These are phyloP conservation scores for Holcopasites calliopsidis DNA, from an alignment of 1,140 invertebrate species.

Conservation along the genomic window DNA sequence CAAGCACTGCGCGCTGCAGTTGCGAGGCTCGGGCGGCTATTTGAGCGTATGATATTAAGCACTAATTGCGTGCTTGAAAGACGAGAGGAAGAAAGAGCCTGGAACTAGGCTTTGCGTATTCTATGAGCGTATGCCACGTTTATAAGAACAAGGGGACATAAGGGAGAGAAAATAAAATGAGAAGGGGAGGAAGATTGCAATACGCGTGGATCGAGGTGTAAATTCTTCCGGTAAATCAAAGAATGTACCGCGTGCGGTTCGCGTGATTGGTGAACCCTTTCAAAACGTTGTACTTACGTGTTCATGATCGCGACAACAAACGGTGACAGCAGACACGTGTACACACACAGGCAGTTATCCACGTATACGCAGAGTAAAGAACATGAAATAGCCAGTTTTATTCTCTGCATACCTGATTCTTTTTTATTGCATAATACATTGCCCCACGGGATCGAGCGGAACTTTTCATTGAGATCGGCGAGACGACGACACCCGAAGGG, in stretches of 20 bases:
- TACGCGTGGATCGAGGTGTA: not conserved
- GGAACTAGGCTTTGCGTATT: not conserved
- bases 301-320: conserved; percentile 14
- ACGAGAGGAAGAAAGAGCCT: not conserved
- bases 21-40: not conserved
- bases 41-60: not conserved
- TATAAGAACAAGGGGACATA: not conserved
- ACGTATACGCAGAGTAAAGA: not conserved
- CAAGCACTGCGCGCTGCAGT: too few species aligned
- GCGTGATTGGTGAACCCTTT: not conserved
- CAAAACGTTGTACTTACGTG: conserved; percentile 27
- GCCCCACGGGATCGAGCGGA: not conserved
- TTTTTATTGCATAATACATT: conserved; percentile 9
- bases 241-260: not conserved
- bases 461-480: conserved; percentile 16
- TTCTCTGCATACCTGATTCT: conserved; percentile 29
- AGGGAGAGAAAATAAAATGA: not conserved
- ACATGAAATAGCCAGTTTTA: conserved; percentile 1
- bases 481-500: not conserved
- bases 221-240: not conserved
- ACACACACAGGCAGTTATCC: not conserved
- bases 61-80: not conserved
- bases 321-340: not conserved
- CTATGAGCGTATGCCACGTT: not conserved
- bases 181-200: not conserved